phyloP scores from a whole-genome alignment of 2,797 vertebrate species.

The Otus scops region DNA sequence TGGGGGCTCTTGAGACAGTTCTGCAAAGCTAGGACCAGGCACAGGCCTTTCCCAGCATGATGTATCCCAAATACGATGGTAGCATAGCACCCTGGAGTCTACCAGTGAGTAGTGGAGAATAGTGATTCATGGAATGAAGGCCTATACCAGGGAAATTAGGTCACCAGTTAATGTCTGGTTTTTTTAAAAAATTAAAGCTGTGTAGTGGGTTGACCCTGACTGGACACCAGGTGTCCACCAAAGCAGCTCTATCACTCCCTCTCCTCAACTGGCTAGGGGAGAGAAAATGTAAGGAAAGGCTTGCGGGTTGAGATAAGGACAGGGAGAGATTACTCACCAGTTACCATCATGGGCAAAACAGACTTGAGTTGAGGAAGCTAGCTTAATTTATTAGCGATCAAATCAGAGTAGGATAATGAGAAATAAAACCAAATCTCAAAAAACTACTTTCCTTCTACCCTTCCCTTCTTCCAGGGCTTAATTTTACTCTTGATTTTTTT shows the following conservation, averaged over 20 bases:
- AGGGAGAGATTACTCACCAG: neutral
- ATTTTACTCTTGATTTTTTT: neutral
- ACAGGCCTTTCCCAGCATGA: neutral
- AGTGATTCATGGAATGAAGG: neutral
- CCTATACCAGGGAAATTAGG: neutral
- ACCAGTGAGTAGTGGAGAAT: neutral
- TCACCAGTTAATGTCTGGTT: neutral
- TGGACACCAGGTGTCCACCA: neutral
- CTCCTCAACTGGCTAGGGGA: neutral
- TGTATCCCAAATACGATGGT: neutral
- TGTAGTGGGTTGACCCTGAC: neutral
- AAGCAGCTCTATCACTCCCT: neutral
- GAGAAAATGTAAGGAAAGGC: neutral
- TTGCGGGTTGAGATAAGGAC: fast-evolving
- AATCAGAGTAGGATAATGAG: neutral
- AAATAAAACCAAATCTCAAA: neutral
- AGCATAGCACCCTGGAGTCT: neutral
- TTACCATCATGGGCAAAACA: neutral
- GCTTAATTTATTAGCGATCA: neutral
- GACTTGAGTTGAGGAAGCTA: neutral
- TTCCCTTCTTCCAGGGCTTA: neutral
- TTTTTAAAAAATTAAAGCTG: neutral
- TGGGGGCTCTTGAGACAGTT: neutral
- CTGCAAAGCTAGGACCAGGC: neutral
- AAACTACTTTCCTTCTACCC: neutral